Percentiles rank a stretch among this genome's conserved stretches.
Evolutionary conservation across 2,797 vertebrate genomes (phyloP).

Genomic region (Aphelocoma californica): DNA sequence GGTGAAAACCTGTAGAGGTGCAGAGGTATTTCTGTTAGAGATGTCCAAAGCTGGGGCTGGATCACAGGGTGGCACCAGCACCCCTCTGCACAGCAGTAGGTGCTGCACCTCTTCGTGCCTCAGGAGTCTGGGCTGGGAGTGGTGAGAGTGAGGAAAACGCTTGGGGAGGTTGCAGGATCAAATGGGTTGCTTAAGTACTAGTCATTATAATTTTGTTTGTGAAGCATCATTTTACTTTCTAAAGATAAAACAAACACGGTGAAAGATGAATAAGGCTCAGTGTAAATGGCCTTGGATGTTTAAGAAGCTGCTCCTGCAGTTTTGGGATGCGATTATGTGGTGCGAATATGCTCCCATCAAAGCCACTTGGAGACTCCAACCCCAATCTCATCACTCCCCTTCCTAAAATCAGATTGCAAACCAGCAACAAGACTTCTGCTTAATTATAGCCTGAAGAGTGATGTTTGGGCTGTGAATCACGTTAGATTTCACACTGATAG

Average conservation of each 20-base stretch:
- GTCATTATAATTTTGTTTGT: not conserved
- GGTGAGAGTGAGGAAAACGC: not conserved
- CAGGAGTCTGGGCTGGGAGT: not conserved
- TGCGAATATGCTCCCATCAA: not conserved
- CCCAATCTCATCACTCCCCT: conserved; percentile 20
- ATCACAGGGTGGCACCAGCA: not conserved
- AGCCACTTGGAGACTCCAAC: not conserved
- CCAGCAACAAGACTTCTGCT: conserved; percentile 62
- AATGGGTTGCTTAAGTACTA: not conserved
- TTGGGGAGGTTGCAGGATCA: not conserved
- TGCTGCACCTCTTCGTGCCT: not conserved
- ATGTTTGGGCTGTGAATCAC: conserved; percentile 71
- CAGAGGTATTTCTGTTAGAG: not conserved
- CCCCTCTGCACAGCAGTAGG: not conserved
- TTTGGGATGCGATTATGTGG: not conserved
- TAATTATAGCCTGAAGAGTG: conserved; percentile 65
- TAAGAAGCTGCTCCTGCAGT: not conserved
- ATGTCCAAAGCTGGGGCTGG: not conserved
- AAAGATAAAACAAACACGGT: not conserved
- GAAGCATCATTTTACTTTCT: not conserved
- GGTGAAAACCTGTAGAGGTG: not conserved
- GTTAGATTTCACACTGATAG: conserved; percentile 47
- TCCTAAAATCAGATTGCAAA: conserved; percentile 61
- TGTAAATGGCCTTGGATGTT: not conserved
- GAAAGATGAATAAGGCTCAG: not conserved